Percentiles rank a stretch among this genome's conserved stretches.
These are phyloP conservation scores for Tetraodon nigroviridis DNA, from an alignment of 2,113 vertebrate genomes.

Conservation along the genomic window DNA sequence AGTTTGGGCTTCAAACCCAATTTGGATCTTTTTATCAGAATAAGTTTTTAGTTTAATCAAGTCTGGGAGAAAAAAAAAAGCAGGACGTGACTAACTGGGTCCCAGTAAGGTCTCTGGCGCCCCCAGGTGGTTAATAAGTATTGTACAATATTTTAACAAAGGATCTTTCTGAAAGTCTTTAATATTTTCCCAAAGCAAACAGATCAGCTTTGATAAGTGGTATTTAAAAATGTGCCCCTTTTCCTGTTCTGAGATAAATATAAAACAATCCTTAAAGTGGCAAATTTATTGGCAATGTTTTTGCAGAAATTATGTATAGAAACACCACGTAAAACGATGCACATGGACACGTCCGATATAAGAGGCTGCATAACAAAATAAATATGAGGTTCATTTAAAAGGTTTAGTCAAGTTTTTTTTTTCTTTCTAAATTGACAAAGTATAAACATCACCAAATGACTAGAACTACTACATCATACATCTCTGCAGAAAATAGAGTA, in stretches of 20 bases:
- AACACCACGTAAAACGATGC: conserved; percentile 10
- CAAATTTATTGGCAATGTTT: conserved; percentile 49
- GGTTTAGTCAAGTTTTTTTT: conserved; percentile 48
- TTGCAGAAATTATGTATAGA: conserved; percentile 44
- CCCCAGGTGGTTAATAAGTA: conserved; percentile 32
- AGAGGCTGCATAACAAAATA: conserved; percentile 54
- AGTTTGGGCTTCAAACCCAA: conserved; percentile 11
- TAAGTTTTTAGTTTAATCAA: conserved; percentile 16
- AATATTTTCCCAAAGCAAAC: too few species aligned
- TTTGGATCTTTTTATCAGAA: conserved; percentile 20
- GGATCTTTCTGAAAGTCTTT: too few species aligned
- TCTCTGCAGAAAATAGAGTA: conserved; percentile 13
- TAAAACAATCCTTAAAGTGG: not conserved
- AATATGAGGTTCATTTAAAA: conserved; percentile 52
- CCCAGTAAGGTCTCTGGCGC: conserved; percentile 33
- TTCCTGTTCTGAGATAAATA: not conserved
- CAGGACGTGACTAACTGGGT: not conserved
- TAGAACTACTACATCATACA: conserved; percentile 31
- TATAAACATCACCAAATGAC: conserved; percentile 31
- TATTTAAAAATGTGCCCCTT: too few species aligned
- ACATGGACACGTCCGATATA: conserved; percentile 27
- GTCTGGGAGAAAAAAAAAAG: not conserved
- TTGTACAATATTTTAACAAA: not conserved
- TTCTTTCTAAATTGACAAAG: conserved; percentile 17
- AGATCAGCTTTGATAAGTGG: too few species aligned